Base-by-base conservation (phyloP, 2,888 invertebrate genomes). In the Platycheirus albimanus region DNA sequence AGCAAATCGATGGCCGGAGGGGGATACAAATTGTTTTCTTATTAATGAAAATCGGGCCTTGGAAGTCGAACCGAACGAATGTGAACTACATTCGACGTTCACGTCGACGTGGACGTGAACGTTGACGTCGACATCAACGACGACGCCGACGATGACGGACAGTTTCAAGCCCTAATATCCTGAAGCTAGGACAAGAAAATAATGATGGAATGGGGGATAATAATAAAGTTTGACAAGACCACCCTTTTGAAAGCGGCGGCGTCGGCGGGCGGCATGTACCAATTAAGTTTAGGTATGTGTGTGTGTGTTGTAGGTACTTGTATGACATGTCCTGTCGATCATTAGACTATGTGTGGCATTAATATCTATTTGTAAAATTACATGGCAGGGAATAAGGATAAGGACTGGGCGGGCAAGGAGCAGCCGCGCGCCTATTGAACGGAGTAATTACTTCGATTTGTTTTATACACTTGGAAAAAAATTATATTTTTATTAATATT, bases 21-120 rank as follows among this genome's bases (percentile, higher is more conserved):
- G n/a, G 63, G 43, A 72, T 45, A 83, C 63, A 83, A 83, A 83
- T 83, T 83, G 78, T 78, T 83, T 83, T 83, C 78, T 77, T 83
- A 78, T 83, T 83, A 83, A 83, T 83, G 83, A 71, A 83, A 83
- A 83, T 78, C 72, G 72, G 83, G 72, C 83, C 78, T 83, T 72
- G 77, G 67, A 78, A 72, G 67, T 67, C 77, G 54, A 67, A 77
- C 71, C 77, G 54, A 67, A 77, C 71, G 20, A 77, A 72, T 67
- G 58, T 66, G 66, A 72, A 28, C 49, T 71, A 56, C 47, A 54
- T 51, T n/a, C n/a, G n/a, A n/a, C n/a, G n/a, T n/a, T n/a, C n/a
- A n/a, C n/a, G n/a, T n/a, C n/a, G n/a, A n/a, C n/a, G n/a, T n/a
- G n/a, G n/a, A n/a, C n/a, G n/a, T n/a, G n/a, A n/a, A n/a, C n/a